phyloP scores from a whole-genome alignment of 53 echinoderm and acorn worm species.

The Arbacia lixula region DNA sequence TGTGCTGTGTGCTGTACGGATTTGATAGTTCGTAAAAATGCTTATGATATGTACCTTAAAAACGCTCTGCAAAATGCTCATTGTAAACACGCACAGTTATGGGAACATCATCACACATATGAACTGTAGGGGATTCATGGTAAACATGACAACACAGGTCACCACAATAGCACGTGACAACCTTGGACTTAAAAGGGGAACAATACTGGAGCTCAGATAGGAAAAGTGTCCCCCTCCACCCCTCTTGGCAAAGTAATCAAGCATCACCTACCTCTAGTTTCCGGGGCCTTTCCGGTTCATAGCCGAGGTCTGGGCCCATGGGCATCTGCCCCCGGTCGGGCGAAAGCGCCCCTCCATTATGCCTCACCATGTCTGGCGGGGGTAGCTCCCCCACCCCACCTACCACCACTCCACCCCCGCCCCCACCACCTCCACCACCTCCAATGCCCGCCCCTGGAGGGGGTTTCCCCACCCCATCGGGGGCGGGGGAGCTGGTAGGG shows the following conservation, averaged over 20 bases:
- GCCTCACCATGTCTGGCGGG: slow-evolving; percentile 24
- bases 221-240: too few relatives aligned
- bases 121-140: too few relatives aligned
- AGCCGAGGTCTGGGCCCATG: slow-evolving; percentile 34
- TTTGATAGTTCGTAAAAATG: too few relatives aligned
- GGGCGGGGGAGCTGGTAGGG: slow-evolving; percentile 57
- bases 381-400: neutral
- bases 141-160: too few relatives aligned
- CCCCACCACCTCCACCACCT: slow-evolving; percentile 38
- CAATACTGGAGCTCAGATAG: neutral
- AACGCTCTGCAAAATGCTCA: too few relatives aligned
- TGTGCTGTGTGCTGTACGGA: too few relatives aligned
- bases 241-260: too few relatives aligned
- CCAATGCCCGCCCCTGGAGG: slow-evolving; percentile 51
- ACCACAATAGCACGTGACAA: too few relatives aligned
- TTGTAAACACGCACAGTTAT: too few relatives aligned
- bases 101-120: too few relatives aligned
- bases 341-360: slow-evolving; percentile 47
- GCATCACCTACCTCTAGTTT: slow-evolving; percentile 43
- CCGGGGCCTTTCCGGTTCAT: slow-evolving; percentile 38
- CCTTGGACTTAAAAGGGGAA: too few relatives aligned
- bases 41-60: too few relatives aligned
- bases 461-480: slow-evolving; percentile 55
- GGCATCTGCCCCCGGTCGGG: slow-evolving; percentile 35
- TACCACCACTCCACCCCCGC: slow-evolving; percentile 25